phyloP scores from a whole-genome alignment of 2,888 invertebrate species.

The Oxyteleia sp. region DNA sequence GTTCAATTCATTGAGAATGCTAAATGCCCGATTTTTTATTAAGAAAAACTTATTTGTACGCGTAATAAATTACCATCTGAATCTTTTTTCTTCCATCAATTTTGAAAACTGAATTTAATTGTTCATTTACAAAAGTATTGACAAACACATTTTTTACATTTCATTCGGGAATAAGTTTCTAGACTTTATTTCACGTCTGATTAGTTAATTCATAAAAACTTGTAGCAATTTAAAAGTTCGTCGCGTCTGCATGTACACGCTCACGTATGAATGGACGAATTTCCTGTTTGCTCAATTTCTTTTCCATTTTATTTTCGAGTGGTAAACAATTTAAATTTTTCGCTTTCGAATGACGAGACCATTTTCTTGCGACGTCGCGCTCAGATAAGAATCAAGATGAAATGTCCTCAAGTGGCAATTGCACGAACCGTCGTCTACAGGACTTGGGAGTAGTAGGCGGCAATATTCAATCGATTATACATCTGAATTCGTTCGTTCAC shows the following conservation, averaged over 20 bases:
- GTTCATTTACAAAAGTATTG: too few relatives aligned
- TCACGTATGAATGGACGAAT: constrained; percentile 36
- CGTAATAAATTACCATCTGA: too few relatives aligned
- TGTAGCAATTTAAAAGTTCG: constrained; percentile 25
- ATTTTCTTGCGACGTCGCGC: constrained; percentile 67
- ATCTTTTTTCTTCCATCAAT: too few relatives aligned
- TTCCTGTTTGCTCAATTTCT: constrained; percentile 62
- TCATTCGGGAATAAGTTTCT: not conserved
- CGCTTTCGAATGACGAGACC: constrained; percentile 64
- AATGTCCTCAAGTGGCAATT: constrained; percentile 77
- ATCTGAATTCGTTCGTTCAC: constrained; percentile 71
- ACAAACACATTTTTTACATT: too few relatives aligned
- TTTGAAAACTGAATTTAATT: too few relatives aligned
- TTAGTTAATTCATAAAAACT: constrained; percentile 10
- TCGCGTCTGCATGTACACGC: constrained; percentile 1
- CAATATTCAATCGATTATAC: constrained; percentile 78
- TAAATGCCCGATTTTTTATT: too few relatives aligned
- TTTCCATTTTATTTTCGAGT: constrained; percentile 54
- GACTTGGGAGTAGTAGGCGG: constrained; percentile 69
- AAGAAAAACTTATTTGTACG: too few relatives aligned
- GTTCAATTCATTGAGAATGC: too few relatives aligned
- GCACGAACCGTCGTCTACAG: constrained; percentile 80
- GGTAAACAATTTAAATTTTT: constrained; percentile 74
- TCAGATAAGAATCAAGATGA: constrained; percentile 76
- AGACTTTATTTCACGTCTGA: not conserved